These are phyloP conservation scores for Notodonta ziczac DNA, from an alignment of 2,888 invertebrate species.

Conservation along the genomic window DNA sequence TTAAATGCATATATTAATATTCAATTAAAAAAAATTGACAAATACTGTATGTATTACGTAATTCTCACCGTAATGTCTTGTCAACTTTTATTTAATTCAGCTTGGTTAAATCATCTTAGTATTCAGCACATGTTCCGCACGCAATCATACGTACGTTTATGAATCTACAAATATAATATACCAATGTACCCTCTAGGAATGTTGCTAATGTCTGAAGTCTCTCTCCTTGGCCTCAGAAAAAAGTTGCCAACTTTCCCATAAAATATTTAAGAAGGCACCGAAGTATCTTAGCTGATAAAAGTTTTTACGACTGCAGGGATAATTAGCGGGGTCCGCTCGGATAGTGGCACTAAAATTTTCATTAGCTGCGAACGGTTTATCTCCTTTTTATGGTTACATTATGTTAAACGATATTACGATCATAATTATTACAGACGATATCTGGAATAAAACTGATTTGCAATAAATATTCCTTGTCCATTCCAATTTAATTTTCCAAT, in stretches of 20 bases:
- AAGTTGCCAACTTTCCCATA: background rate
- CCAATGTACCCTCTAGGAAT: no score
- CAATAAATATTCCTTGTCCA: background rate
- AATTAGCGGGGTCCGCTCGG: constrained; percentile 14
- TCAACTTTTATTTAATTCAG: no score
- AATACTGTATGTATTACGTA: no score
- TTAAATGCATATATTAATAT: no score
- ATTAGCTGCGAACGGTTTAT: constrained; percentile 7
- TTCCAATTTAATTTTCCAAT: constrained; percentile 7
- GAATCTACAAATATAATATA: no score
- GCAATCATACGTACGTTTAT: no score
- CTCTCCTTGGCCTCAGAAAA: background rate
- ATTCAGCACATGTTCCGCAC: no score
- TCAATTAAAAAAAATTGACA: no score
- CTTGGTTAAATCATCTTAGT: no score
- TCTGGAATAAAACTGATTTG: background rate
- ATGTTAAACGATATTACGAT: background rate
- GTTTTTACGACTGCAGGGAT: constrained; percentile 27
- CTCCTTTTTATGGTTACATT: background rate
- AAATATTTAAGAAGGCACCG: background rate
- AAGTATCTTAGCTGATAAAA: constrained; percentile 18
- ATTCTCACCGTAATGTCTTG: no score
- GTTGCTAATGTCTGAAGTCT: background rate
- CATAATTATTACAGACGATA: background rate
- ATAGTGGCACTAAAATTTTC: constrained; percentile 17